Conservation (phyloP, 2,888 invertebrate genomes). For the Acleris literana region DNA sequence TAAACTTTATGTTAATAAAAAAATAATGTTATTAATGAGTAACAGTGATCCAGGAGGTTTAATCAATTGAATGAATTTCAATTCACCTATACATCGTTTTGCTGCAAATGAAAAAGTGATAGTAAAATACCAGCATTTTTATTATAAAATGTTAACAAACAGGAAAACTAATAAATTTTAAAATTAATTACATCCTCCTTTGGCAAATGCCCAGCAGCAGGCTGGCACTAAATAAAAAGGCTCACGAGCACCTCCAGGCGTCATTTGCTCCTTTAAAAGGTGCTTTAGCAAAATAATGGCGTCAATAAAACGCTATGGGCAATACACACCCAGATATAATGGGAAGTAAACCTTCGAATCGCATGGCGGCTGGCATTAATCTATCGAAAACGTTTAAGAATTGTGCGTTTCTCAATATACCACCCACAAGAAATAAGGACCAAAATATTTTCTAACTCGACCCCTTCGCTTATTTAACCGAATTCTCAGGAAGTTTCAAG, state of each 20-base stretch:
- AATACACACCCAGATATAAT: slow-evolving; percentile 30
- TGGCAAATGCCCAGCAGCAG: slow-evolving; percentile 1
- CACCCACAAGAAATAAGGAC: too few species aligned
- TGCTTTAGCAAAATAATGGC: slow-evolving; percentile 18
- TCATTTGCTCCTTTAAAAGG: slow-evolving; percentile 19
- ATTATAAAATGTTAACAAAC: too few species aligned
- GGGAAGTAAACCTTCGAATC: slow-evolving; percentile 23
- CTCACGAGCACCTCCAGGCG: slow-evolving; percentile 1
- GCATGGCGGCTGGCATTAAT: slow-evolving; percentile 5
- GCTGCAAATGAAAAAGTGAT: too few species aligned
- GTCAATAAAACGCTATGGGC: slow-evolving; percentile 29
- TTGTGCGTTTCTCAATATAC: too few species aligned
- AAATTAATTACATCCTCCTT: neutral
- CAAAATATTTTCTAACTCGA: neutral
- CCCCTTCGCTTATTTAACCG: neutral
- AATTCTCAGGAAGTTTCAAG: slow-evolving; percentile 16
- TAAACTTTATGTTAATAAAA: too few species aligned
- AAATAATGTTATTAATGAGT: too few species aligned
- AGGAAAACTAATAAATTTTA: neutral
- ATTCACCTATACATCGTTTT: too few species aligned
- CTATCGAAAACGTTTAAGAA: neutral
- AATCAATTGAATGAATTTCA: too few species aligned
- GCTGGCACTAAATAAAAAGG: neutral
- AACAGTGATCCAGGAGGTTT: too few species aligned
- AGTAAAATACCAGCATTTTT: too few species aligned